Conservation (phyloP, 2,888 invertebrate genomes). For the Caenorhabditis zanzibari region DNA sequence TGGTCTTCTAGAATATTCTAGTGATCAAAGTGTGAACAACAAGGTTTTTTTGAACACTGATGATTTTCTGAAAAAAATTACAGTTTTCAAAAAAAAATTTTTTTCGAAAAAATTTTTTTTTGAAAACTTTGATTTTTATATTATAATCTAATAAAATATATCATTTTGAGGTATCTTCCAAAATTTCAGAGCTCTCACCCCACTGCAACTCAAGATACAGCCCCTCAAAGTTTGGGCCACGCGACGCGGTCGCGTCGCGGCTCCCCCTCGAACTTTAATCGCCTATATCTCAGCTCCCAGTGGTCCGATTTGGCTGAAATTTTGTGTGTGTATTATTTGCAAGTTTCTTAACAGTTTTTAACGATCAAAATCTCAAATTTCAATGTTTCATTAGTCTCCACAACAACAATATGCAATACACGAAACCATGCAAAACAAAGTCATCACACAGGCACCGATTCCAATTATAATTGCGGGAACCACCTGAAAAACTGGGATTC, state of each 20-base stretch:
- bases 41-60: too few relatives aligned
- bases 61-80: too few relatives aligned
- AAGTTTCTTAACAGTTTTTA: too few relatives aligned
- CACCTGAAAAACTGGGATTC: constrained; percentile 25
- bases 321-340: too few relatives aligned
- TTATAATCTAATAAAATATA: neutral
- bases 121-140: neutral
- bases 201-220: neutral
- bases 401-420: constrained; percentile 49
- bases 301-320: constrained; percentile 3
- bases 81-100: too few relatives aligned
- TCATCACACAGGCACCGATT: constrained; percentile 19
- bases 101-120: neutral
- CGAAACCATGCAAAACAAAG: constrained; percentile 22
- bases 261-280: neutral
- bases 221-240: neutral
- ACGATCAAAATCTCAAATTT: too few relatives aligned
- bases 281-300: neutral
- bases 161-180: neutral
- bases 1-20: too few relatives aligned
- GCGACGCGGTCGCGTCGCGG: constrained; percentile 25
- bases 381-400: constrained; percentile 34
- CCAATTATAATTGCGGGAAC: constrained; percentile 29
- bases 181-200: neutral
- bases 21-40: too few relatives aligned